Evolutionary conservation across 2,113 vertebrate species (phyloP).

Genomic region (Odontesthes bonariensis): DNA sequence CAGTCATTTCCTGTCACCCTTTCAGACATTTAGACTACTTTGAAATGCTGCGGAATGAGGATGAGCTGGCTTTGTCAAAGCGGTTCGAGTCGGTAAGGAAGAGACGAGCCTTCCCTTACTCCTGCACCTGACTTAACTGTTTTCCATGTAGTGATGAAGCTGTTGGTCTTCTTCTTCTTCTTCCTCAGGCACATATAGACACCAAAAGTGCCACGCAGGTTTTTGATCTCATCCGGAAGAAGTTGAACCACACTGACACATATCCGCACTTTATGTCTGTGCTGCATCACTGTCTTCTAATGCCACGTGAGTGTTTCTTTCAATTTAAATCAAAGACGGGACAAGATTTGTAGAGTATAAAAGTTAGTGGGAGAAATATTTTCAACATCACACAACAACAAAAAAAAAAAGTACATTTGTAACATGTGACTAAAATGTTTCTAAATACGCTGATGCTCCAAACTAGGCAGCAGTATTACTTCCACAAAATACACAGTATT

Average conservation of each 20-base stretch:
- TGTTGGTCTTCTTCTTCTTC: not conserved
- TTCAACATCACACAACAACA: no score
- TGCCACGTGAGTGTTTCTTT: constrained; percentile 91
- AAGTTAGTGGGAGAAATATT: not conserved
- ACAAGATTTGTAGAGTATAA: not conserved
- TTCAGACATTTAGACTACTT: constrained; percentile 98
- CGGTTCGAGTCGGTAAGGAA: constrained; percentile 92
- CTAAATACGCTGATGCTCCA: constrained; percentile 4
- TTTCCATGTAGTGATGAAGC: not conserved
- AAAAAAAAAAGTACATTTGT: not conserved
- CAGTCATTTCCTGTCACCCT: not conserved
- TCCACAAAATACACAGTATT: constrained; percentile 20
- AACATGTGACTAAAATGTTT: not conserved
- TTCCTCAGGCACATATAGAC: constrained; percentile 93
- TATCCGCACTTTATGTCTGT: constrained; percentile 99
- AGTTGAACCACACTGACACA: constrained; percentile 95
- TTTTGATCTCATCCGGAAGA: constrained; percentile 96
- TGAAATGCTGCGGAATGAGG: constrained; percentile 98
- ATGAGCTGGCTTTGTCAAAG: constrained; percentile 96
- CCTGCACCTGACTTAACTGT: not conserved
- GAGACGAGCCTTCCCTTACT: not conserved
- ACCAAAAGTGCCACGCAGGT: constrained; percentile 98
- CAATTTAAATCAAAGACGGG: not conserved
- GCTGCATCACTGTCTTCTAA: constrained; percentile 98
- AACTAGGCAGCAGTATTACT: not conserved